Conservation (phyloP, 1,140 invertebrate species). For the Popillia japonica region DNA sequence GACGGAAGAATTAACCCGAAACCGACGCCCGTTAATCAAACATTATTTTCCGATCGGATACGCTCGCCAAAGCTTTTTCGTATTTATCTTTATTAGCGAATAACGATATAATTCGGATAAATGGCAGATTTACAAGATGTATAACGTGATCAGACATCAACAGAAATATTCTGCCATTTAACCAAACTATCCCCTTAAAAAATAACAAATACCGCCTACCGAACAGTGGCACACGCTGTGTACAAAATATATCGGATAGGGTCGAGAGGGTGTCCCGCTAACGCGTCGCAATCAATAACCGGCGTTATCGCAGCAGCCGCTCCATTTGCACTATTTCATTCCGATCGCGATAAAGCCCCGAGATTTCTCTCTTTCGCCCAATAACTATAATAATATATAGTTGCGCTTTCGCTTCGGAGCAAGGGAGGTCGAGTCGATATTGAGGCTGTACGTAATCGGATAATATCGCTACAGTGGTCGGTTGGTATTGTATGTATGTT, state of each 20-base stretch:
- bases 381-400: background rate
- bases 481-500: too few species aligned
- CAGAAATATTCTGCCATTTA: too few species aligned
- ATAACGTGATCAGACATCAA: too few species aligned
- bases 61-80: background rate
- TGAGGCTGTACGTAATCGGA: too few species aligned
- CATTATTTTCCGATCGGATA: background rate
- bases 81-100: constrained; percentile 6
- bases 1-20: constrained; percentile 4
- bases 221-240: too few species aligned
- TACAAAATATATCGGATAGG: background rate
- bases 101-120: too few species aligned
- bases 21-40: background rate
- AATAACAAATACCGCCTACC: background rate
- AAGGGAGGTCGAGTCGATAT: too few species aligned
- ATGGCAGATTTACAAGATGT: too few species aligned
- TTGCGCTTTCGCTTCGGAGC: too few species aligned
- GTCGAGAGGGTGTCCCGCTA: background rate
- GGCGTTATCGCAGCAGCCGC: background rate
- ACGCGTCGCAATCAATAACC: background rate
- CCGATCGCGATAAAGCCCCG: background rate
- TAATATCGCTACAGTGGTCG: too few species aligned
- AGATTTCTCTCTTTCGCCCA: background rate
- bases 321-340: constrained; percentile 6
- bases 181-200: too few species aligned